phyloP scores from a whole-genome alignment of 2,888 invertebrate genomes.

The Clistopyga incitator region DNA sequence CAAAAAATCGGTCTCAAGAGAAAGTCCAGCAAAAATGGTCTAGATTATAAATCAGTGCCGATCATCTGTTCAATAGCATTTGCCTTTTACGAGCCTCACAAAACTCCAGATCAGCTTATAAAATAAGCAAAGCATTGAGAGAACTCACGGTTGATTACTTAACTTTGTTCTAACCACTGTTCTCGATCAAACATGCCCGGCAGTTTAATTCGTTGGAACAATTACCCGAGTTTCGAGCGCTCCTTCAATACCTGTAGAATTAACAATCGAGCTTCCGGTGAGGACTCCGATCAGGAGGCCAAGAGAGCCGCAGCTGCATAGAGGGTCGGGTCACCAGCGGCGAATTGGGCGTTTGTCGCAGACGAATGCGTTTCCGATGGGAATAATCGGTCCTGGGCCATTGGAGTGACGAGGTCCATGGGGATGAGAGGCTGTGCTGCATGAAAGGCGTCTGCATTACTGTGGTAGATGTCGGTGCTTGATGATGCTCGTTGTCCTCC shows the following conservation, averaged over 20 bases:
- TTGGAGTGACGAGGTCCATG: constrained; percentile 20
- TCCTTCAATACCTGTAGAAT: constrained; percentile 58
- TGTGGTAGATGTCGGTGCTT: constrained; percentile 29
- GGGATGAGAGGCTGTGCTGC: constrained; percentile 18
- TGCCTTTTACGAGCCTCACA: not conserved
- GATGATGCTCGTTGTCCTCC: constrained; percentile 43
- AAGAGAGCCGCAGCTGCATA: constrained; percentile 57
- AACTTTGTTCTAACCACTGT: constrained; percentile 12
- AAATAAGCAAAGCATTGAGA: not conserved
- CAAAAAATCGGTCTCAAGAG: no score
- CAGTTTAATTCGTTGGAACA: constrained; percentile 62
- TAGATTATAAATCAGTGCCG: not conserved
- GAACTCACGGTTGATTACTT: constrained; percentile 12
- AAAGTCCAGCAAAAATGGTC: not conserved
- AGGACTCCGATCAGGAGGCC: constrained; percentile 54
- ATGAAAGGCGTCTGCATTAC: constrained; percentile 56
- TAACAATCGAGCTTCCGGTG: constrained; percentile 61
- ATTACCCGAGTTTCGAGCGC: constrained; percentile 62
- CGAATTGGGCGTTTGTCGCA: constrained; percentile 67
- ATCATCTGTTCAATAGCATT: not conserved
- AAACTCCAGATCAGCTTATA: not conserved
- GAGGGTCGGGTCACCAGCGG: constrained; percentile 32
- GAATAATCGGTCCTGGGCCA: constrained; percentile 58
- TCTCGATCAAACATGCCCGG: constrained; percentile 33
- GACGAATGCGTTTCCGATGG: constrained; percentile 66